Percentiles rank a stretch among this genome's conserved stretches.
Conservation (phyloP, 2,797 vertebrate species). For the Lithobates pipiens region DNA sequence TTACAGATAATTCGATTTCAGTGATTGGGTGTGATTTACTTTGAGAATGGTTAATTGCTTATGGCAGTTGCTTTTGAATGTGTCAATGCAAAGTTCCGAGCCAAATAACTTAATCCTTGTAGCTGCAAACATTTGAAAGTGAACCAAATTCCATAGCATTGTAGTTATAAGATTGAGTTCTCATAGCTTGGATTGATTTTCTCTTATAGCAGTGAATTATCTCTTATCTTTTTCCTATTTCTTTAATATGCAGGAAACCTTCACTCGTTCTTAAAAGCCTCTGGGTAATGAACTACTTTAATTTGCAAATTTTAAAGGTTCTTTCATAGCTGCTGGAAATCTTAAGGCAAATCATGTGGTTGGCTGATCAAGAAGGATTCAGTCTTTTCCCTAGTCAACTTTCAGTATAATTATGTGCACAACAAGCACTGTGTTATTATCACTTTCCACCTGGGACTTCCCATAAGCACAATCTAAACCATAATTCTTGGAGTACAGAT, state of each 20-base stretch:
- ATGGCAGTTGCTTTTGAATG: too few relatives aligned
- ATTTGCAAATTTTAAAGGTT: conserved; percentile 26
- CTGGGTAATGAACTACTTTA: conserved; percentile 20
- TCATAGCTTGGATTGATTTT: not conserved
- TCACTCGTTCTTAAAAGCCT: not conserved
- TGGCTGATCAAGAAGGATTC: not conserved
- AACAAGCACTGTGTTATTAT: not conserved
- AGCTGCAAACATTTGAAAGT: not conserved
- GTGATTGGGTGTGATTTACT: too few relatives aligned
- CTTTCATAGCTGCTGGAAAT: conserved; percentile 22
- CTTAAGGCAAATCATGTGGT: not conserved
- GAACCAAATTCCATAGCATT: not conserved
- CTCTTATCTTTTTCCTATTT: not conserved
- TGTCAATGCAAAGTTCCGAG: too few relatives aligned
- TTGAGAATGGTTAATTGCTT: too few relatives aligned
- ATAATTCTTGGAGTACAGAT: not conserved
- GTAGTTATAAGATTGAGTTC: not conserved
- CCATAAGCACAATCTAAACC: not conserved
- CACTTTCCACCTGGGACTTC: conserved; percentile 21
- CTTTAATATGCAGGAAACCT: conserved; percentile 1
- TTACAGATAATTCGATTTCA: too few relatives aligned
- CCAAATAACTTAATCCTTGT: not conserved
- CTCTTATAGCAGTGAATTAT: not conserved
- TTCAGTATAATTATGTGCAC: conserved; percentile 20
- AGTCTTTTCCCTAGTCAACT: conserved; percentile 2